Evolutionary conservation across 1,140 invertebrate species (phyloP).

Genomic region (Magallana gigas): DNA sequence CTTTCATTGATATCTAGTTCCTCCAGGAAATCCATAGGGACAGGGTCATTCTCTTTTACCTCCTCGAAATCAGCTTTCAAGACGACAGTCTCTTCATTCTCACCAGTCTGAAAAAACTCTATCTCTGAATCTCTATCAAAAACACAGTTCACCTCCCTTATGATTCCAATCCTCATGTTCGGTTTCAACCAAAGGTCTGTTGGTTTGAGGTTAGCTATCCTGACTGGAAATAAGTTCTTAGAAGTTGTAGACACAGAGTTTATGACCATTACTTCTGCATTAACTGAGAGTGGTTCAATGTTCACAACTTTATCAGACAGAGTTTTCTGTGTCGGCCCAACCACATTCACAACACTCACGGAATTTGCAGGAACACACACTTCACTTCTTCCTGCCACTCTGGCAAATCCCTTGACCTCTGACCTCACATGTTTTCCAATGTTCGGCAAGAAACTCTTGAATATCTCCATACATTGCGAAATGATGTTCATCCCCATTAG

Average conservation of each 20-base stretch:
- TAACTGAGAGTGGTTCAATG: conserved; percentile 31
- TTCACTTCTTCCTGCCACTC: conserved; percentile 20
- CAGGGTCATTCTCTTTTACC: neutral
- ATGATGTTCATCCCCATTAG: conserved; percentile 42
- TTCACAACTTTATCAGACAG: neutral
- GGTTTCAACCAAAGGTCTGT: conserved; percentile 41
- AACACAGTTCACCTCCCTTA: conserved; percentile 23
- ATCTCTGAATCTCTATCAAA: neutral
- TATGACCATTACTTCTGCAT: conserved; percentile 6
- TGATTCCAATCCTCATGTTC: conserved; percentile 35
- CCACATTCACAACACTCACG: conserved; percentile 32
- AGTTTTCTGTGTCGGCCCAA: conserved; percentile 33
- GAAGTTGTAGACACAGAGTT: conserved; percentile 25
- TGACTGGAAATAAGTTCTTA: neutral
- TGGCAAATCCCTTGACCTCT: conserved; percentile 48
- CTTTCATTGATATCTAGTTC: too few relatives aligned
- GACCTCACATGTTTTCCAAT: neutral
- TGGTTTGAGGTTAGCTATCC: conserved; percentile 24
- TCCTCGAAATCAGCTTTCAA: conserved; percentile 21
- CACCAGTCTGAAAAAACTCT: conserved; percentile 14
- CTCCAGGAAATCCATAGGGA: conserved; percentile 6
- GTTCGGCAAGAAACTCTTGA: conserved; percentile 8
- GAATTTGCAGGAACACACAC: conserved; percentile 45
- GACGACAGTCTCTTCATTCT: conserved; percentile 44
- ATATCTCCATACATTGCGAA: neutral